Evolutionary conservation across 1,140 invertebrate species (phyloP), one percentile per base, ranked within the genome.

Genomic region (Hyles vespertilio): DNA sequence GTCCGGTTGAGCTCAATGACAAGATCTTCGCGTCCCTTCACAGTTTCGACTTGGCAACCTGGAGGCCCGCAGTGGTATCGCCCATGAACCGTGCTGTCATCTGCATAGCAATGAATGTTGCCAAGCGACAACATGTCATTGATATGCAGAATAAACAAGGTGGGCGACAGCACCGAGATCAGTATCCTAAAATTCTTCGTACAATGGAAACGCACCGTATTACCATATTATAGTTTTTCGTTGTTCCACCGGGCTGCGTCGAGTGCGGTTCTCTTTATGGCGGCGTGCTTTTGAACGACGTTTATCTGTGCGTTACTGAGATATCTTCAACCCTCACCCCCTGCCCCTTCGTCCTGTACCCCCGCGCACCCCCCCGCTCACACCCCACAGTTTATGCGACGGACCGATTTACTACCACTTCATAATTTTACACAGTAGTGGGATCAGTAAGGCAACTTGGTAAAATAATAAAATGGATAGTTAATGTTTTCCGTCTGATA

Each of bases 171-270:
- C n/a, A n/a, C n/a, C n/a, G n/a, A n/a, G n/a, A 22, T 1, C 22
- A 22, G 22, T 22, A 22, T 22, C 22, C 22, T 40, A 40, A 40
- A 40, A 40, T 40, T 40, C 36, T 8, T 40, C 5, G 11, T 3
- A 51, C 47, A 70, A 56, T 63, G 66, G 54, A 63, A 33, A 57
- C 61, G 11, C 5, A 32, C 51, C 40, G 50, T 51, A 74, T 74
- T 73, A 68, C 58, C 68, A 73, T 73, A 69, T 63, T 68, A 68
- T 68, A 68, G 63, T 70, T 70, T 73, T 68, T 70, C 63, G 60
- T 60, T 56, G 51, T 51, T 61, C 53, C 59, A 47, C 53, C 52
- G 32, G 3, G 43, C 33, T 40, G 5, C 36, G 8, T 40, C 5
- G 36, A 40, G 36, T 40, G 36, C 36, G 34, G 36, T 49, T 48